These are phyloP conservation scores for Caretta caretta DNA, from an alignment of 2,113 vertebrate species.

Conservation along the genomic window DNA sequence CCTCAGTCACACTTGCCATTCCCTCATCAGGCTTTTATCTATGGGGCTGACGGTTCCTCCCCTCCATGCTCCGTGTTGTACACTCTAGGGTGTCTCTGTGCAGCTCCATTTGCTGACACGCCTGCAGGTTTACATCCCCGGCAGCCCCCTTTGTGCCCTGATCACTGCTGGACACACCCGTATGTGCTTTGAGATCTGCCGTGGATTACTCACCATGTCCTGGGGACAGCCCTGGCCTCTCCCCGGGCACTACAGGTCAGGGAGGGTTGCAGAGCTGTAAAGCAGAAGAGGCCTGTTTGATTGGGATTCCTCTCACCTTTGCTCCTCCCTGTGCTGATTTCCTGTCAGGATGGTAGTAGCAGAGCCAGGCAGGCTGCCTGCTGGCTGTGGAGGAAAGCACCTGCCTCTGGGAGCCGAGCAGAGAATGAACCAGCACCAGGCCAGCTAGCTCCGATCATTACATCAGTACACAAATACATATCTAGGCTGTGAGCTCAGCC, in stretches of 20 bases:
- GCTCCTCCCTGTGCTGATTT: background rate
- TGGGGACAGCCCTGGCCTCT: too few species aligned
- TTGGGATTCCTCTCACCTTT: background rate
- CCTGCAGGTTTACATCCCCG: background rate
- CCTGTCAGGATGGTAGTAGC: background rate
- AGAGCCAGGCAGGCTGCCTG: background rate
- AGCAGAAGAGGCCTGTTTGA: background rate
- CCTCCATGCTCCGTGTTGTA: background rate
- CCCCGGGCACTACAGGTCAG: background rate
- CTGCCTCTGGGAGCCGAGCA: background rate
- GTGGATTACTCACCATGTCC: too few species aligned
- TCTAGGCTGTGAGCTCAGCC: background rate
- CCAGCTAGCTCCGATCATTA: background rate
- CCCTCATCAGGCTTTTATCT: too few species aligned
- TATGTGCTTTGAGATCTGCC: too few species aligned
- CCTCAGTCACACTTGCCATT: background rate
- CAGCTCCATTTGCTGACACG: background rate
- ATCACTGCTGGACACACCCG: rapidly evolving
- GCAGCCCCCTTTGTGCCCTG: background rate
- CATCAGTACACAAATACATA: background rate
- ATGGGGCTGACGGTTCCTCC: too few species aligned
- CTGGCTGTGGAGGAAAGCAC: background rate
- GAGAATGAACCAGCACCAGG: background rate
- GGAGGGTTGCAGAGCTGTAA: background rate
- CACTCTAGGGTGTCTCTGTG: background rate